Evolutionary conservation across 2,888 invertebrate genomes (phyloP).

Genomic region (Iselma pallidipennis): DNA sequence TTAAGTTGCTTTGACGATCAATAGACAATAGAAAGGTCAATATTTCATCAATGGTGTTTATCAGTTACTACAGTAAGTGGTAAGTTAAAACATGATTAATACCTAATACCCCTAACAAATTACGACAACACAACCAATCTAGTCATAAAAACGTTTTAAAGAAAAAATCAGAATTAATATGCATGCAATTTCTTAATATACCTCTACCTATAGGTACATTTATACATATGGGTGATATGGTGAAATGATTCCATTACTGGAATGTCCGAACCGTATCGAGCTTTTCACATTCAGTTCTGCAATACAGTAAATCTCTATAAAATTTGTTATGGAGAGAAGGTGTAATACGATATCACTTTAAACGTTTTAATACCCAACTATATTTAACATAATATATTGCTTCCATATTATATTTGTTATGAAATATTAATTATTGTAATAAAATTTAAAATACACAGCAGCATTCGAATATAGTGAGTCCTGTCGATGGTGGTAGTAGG

Average conservation of each 20-base stretch:
- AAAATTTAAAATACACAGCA: conserved; percentile 39
- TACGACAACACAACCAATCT: too few species aligned
- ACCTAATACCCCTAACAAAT: too few species aligned
- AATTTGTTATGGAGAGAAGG: conserved; percentile 15
- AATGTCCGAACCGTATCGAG: not conserved
- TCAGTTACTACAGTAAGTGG: too few species aligned
- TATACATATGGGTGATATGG: not conserved
- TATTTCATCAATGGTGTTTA: too few species aligned
- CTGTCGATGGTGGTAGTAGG: not conserved
- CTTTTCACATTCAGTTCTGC: not conserved
- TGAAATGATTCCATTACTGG: not conserved
- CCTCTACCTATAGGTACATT: too few species aligned
- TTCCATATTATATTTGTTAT: conserved; percentile 32
- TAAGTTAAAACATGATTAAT: too few species aligned
- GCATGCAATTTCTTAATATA: not conserved
- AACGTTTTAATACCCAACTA: conserved; percentile 23
- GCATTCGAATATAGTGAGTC: conserved; percentile 17
- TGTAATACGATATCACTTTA: conserved; percentile 7
- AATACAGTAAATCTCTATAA: conserved; percentile 9
- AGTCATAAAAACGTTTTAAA: not conserved
- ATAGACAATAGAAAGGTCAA: too few species aligned
- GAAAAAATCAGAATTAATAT: not conserved
- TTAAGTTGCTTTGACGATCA: too few species aligned
- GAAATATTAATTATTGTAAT: conserved; percentile 37
- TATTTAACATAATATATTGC: conserved; percentile 28